phyloP scores from a whole-genome alignment of 2,888 invertebrate genomes.

The Ditylenchus weischeri region DNA sequence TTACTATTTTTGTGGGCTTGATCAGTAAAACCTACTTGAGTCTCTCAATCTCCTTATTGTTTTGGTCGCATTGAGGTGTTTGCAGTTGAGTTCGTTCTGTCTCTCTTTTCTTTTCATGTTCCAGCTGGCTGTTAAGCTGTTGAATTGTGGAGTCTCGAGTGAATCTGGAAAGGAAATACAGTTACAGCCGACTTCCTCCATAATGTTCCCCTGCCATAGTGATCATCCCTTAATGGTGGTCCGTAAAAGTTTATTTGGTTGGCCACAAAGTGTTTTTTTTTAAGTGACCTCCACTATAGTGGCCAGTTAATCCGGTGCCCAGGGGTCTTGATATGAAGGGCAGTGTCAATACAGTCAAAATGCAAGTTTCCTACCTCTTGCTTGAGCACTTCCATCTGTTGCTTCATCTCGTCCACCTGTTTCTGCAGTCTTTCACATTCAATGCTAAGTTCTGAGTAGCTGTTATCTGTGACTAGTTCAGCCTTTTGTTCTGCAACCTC shows the following conservation, averaged over 20 bases:
- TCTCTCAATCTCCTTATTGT: constrained; percentile 11
- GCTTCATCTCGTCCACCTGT: constrained; percentile 14
- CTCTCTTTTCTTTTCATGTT: neutral
- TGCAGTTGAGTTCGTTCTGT: neutral
- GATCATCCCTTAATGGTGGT: too few species aligned
- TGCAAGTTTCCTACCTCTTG: neutral
- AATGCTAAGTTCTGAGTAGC: neutral
- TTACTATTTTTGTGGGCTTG: neutral
- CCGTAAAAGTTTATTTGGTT: too few species aligned
- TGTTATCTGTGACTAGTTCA: neutral
- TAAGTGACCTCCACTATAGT: too few species aligned
- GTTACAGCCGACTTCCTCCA: too few species aligned
- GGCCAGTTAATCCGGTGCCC: too few species aligned
- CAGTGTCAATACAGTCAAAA: too few species aligned
- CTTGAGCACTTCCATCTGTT: neutral
- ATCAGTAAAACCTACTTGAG: constrained; percentile 1
- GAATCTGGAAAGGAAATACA: neutral
- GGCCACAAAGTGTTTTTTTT: too few species aligned
- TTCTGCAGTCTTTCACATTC: constrained; percentile 5
- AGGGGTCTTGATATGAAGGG: too few species aligned
- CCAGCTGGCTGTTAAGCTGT: neutral
- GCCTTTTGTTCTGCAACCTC: neutral
- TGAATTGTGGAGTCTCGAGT: neutral
- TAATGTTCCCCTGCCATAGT: too few species aligned
- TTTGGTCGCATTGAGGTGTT: neutral